phyloP scores from a whole-genome alignment of 2,888 invertebrate species.

The Scrobipalpa atriplicella region DNA sequence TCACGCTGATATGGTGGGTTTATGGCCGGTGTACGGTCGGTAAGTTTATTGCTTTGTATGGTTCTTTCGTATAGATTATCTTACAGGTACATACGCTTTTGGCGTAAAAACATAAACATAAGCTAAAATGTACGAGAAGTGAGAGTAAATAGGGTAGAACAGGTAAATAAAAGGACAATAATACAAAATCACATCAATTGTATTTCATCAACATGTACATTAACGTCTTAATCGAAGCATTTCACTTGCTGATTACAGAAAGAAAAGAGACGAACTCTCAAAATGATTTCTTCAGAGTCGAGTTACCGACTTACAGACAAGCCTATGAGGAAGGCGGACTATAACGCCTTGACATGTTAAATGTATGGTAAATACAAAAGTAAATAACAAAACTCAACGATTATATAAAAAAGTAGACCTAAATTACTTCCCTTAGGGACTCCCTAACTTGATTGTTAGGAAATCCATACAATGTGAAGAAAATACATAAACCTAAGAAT shows the following conservation, averaged over 20 bases:
- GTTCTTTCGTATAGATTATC: not conserved
- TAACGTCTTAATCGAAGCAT: constrained; percentile 80
- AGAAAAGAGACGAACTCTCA: constrained; percentile 62
- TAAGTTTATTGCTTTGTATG: not conserved
- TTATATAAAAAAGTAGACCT: constrained; percentile 34
- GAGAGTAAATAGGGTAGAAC: not conserved
- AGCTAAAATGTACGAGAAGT: too few species aligned
- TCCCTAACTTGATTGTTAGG: not conserved
- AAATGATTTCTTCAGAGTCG: constrained; percentile 60
- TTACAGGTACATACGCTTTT: too few species aligned
- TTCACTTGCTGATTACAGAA: constrained; percentile 75
- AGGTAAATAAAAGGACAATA: constrained; percentile 61
- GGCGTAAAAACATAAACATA: too few species aligned
- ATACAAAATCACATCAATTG: constrained; percentile 82
- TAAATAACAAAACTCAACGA: constrained; percentile 32
- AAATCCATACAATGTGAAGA: not conserved
- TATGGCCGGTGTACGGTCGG: not conserved
- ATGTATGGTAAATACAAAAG: constrained; percentile 46
- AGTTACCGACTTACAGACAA: constrained; percentile 67
- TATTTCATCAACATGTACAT: constrained; percentile 82
- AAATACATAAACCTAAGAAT: not conserved
- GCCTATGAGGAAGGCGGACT: constrained; percentile 79
- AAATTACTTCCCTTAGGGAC: not conserved
- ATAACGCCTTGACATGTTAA: constrained; percentile 62
- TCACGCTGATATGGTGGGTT: not conserved